These are phyloP conservation scores for Paradoxurus hermaphroditus DNA, from an alignment of 2,113 vertebrate genomes.

Conservation along the genomic window DNA sequence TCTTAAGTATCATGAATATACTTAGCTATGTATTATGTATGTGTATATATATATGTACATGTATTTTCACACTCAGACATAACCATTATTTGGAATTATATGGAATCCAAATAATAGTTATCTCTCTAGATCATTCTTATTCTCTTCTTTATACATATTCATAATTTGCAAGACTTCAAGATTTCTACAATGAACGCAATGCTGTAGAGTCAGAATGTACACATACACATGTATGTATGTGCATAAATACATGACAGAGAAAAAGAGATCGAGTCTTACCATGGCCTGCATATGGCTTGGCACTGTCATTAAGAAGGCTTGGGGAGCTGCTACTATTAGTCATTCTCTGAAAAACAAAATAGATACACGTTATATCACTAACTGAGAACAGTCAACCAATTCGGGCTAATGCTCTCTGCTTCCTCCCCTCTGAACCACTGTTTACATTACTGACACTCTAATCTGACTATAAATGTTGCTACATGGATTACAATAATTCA, in stretches of 20 bases:
- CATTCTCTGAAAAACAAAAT: conserved; percentile 90
- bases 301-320: conserved; percentile 98
- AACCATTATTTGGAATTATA: not conserved
- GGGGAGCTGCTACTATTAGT: conserved; percentile 98
- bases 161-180: conserved; percentile 40
- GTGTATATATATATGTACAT: not conserved
- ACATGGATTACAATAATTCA: not conserved
- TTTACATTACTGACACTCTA: not conserved
- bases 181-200: not conserved
- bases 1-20: not conserved
- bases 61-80: not conserved
- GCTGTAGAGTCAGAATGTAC: not conserved
- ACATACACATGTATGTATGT: no score
- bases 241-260: not conserved
- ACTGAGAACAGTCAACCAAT: not conserved
- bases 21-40: not conserved
- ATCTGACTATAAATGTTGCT: not conserved
- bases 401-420: not conserved
- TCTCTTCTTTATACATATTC: not conserved
- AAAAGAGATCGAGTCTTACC: conserved; percentile 85
- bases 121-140: not conserved
- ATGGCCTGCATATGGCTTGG: conserved; percentile 96
- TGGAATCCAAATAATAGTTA: not conserved
- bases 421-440: not conserved
- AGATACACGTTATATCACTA: conserved; percentile 19